phyloP scores from a whole-genome alignment of 92 coral and sea anemone genomes.

The Micromussa lordhowensis region DNA sequence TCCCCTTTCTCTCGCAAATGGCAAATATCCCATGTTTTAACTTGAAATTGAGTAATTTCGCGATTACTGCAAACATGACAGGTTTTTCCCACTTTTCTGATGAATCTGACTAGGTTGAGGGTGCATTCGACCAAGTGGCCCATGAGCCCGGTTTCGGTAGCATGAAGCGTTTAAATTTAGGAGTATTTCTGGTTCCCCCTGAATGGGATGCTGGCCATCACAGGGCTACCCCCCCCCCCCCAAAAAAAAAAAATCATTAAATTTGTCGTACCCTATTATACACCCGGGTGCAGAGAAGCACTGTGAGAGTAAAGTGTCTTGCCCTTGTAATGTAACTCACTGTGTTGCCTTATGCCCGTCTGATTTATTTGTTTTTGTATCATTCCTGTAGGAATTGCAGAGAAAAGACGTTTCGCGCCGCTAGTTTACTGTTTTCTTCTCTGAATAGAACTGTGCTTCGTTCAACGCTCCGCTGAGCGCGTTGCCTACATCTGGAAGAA shows the following conservation, averaged over 20 bases:
- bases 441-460: background rate
- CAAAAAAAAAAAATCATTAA: too few species aligned
- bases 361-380: background rate
- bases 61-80: background rate
- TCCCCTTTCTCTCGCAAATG: background rate
- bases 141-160: too few species aligned
- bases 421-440: background rate
- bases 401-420: slow-evolving; percentile 3
- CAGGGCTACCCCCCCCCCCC: too few species aligned
- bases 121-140: background rate
- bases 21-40: background rate
- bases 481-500: background rate
- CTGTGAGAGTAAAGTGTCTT: too few species aligned
- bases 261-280: too few species aligned
- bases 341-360: background rate
- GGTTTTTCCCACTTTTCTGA: background rate
- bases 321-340: background rate
- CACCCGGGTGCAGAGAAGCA: too few species aligned
- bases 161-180: too few species aligned
- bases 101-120: background rate
- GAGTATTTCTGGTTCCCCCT: too few species aligned
- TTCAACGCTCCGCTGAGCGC: too few species aligned
- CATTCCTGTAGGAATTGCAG: slow-evolving; percentile 7
- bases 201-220: too few species aligned
- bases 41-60: background rate